Conservation (phyloP, 2,113 vertebrate species). For the Plestiodon gilberti region DNA sequence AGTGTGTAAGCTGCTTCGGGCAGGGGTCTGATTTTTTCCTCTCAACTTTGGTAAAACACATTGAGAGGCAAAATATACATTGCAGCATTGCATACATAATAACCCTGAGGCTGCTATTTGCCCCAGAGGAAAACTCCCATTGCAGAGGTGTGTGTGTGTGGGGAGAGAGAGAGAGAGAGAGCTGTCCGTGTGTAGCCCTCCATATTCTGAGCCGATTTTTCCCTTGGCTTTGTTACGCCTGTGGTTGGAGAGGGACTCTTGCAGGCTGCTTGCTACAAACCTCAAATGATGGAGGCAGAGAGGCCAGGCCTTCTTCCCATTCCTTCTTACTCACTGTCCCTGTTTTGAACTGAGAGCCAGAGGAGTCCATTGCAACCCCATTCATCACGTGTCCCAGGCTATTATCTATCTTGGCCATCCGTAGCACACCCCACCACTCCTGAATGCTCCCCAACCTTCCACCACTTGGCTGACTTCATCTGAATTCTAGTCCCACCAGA, state of each 20-base stretch:
- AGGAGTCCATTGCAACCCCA: not conserved
- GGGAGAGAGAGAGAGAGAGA: fast-evolving
- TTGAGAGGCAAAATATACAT: no score
- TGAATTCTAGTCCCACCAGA: not conserved
- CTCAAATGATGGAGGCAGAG: not conserved
- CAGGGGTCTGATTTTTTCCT: no score
- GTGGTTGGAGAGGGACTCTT: not conserved
- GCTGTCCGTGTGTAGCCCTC: no score
- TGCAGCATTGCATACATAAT: no score
- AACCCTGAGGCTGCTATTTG: no score
- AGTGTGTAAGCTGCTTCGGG: no score
- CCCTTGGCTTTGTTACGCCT: not conserved
- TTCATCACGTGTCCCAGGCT: not conserved
- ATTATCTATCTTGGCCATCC: no score
- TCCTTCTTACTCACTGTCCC: not conserved
- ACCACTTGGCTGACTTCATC: not conserved
- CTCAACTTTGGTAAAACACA: no score
- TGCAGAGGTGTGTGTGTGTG: no score
- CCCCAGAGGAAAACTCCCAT: no score
- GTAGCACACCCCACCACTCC: no score
- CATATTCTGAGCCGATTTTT: not conserved
- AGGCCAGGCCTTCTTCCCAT: not conserved
- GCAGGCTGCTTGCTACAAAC: not conserved
- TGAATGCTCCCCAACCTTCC: not conserved
- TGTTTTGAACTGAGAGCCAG: not conserved